These are phyloP conservation scores for Aegithalos caudatus DNA, from an alignment of 2,113 vertebrate genomes.

Conservation along the genomic window DNA sequence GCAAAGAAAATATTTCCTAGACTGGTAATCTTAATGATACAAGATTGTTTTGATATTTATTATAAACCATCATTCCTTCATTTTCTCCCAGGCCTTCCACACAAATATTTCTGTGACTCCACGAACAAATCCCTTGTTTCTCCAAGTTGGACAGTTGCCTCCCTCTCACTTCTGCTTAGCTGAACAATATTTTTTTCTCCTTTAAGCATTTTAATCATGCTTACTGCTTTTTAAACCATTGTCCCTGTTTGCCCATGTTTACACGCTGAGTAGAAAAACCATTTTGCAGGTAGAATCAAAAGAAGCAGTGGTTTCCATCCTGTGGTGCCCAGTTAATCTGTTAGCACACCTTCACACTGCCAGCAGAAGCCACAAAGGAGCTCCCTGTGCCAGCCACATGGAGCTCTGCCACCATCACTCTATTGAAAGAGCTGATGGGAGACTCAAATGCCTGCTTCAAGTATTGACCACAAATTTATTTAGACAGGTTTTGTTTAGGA, in stretches of 20 bases:
- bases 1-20: not conserved
- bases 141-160: not conserved
- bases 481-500: slow-evolving; percentile 23
- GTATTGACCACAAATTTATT: slow-evolving; percentile 39
- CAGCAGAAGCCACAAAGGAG: slow-evolving; percentile 3
- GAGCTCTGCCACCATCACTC: not conserved
- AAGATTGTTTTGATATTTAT: not conserved
- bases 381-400: not conserved
- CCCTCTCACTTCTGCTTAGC: not conserved
- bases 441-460: not conserved
- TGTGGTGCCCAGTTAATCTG: not conserved
- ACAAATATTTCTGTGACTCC: slow-evolving; percentile 1
- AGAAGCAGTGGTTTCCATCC: not conserved
- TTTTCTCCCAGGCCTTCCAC: slow-evolving; percentile 7
- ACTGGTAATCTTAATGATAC: not conserved
- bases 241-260: not conserved
- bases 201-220: not conserved
- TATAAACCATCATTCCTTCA: not conserved
- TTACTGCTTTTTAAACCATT: not conserved
- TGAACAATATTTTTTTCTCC: not conserved
- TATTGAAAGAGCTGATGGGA: not conserved
- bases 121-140: not conserved
- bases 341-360: not conserved
- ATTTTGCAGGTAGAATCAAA: not conserved
- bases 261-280: not conserved